phyloP scores from a whole-genome alignment of 1,140 invertebrate genomes.

The Drosophila micromelanica region DNA sequence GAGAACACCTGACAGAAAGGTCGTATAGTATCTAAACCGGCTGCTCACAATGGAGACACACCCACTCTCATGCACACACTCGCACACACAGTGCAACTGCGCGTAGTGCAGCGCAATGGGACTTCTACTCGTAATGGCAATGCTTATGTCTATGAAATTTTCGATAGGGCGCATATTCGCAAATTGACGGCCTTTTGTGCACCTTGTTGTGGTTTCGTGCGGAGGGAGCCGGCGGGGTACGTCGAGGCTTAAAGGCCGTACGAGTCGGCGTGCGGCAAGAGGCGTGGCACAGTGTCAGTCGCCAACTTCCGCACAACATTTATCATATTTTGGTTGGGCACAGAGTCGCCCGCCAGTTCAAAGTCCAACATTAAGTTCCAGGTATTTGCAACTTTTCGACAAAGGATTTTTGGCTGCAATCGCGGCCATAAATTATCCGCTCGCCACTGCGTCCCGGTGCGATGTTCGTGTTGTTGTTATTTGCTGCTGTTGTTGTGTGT shows the following conservation, averaged over 20 bases:
- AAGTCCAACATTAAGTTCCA: conserved; percentile 81
- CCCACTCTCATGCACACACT: background rate
- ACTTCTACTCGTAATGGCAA: conserved; percentile 23
- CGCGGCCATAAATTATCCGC: conserved; percentile 73
- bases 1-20: conserved; percentile 33
- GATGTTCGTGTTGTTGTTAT: conserved; percentile 12
- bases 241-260: background rate
- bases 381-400: conserved; percentile 83
- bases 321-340: conserved; percentile 67
- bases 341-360: conserved; percentile 61
- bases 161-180: conserved; percentile 74
- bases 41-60: conserved; percentile 29
- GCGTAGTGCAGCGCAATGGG: conserved; percentile 40
- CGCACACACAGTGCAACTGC: conserved; percentile 40
- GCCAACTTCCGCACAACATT: conserved; percentile 75
- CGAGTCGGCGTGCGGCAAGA: conserved; percentile 2
- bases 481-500: conserved; percentile 31
- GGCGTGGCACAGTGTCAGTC: conserved; percentile 27
- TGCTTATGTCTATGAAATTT: conserved; percentile 45
- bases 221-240: background rate
- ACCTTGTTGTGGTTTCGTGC: conserved; percentile 27
- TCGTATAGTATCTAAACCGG: conserved; percentile 10
- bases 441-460: conserved; percentile 18
- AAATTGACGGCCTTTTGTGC: conserved; percentile 56
- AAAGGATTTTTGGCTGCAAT: conserved; percentile 82